phyloP scores from a whole-genome alignment of 2,797 vertebrate species.

The Melanotaenia nigrans region DNA sequence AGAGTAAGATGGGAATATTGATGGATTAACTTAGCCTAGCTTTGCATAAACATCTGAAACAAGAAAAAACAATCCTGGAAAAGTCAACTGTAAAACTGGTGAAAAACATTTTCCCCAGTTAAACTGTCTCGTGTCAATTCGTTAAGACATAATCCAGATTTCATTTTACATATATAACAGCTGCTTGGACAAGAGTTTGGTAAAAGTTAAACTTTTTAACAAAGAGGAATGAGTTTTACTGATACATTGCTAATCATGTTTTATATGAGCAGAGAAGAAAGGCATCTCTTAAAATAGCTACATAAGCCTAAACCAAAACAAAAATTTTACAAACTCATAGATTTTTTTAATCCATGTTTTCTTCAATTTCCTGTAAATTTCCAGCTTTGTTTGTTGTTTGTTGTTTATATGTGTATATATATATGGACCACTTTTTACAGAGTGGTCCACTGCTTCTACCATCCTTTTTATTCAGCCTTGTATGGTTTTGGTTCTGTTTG shows the following conservation, averaged over 20 bases:
- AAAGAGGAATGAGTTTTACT: constrained; percentile 18
- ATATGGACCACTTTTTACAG: background rate
- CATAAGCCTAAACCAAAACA: constrained; percentile 6
- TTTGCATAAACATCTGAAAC: background rate
- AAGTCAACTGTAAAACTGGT: background rate
- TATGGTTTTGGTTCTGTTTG: constrained; percentile 31
- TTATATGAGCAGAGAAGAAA: constrained; percentile 21
- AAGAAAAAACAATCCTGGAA: background rate
- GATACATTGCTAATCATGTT: background rate
- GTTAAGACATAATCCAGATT: background rate
- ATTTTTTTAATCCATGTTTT: background rate
- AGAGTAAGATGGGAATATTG: background rate
- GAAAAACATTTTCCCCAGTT: background rate
- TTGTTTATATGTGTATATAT: rapidly evolving
- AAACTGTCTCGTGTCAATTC: background rate
- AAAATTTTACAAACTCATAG: background rate
- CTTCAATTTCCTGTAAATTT: background rate
- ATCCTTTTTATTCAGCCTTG: constrained; percentile 11
- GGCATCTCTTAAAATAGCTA: constrained; percentile 26
- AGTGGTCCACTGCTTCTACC: constrained; percentile 15
- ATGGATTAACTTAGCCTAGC: background rate
- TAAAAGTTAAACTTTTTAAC: background rate
- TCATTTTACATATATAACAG: too few relatives aligned
- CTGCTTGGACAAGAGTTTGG: constrained; percentile 3
- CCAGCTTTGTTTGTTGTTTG: background rate